Evolutionary conservation across 2,113 vertebrate genomes (phyloP).

Genomic region (Orthonyx spaldingii): DNA sequence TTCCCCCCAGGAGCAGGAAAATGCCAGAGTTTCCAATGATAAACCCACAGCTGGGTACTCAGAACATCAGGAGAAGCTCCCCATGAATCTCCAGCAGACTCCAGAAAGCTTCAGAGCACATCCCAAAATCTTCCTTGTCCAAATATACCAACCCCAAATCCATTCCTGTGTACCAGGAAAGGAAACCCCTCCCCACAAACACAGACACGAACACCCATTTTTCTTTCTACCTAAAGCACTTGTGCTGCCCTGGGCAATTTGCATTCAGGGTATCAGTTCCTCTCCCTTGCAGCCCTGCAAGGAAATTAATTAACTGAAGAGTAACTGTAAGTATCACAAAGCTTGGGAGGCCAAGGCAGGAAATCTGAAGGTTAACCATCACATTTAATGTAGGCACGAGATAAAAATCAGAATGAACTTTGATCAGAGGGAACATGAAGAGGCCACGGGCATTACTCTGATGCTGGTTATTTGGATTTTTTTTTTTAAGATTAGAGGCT

Average conservation of each 20-base stretch:
- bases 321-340: slow-evolving; percentile 25
- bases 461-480: background rate
- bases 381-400: background rate
- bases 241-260: background rate
- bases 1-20: background rate
- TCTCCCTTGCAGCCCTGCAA: background rate
- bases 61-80: background rate
- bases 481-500: background rate
- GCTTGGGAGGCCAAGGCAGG: background rate
- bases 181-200: background rate
- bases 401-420: background rate
- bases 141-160: rapidly evolving
- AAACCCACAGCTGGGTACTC: background rate
- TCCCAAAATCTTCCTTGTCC: background rate
- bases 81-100: background rate
- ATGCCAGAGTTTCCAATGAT: rapidly evolving
- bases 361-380: slow-evolving; percentile 25
- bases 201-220: background rate
- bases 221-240: background rate
- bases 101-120: background rate
- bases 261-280: slow-evolving; percentile 58
- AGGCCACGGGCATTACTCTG: background rate
- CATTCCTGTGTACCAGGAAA: background rate
- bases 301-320: slow-evolving; percentile 45
- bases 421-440: background rate